Base-by-base conservation (phyloP, 2,797 vertebrate species). In the Balearica regulorum region DNA sequence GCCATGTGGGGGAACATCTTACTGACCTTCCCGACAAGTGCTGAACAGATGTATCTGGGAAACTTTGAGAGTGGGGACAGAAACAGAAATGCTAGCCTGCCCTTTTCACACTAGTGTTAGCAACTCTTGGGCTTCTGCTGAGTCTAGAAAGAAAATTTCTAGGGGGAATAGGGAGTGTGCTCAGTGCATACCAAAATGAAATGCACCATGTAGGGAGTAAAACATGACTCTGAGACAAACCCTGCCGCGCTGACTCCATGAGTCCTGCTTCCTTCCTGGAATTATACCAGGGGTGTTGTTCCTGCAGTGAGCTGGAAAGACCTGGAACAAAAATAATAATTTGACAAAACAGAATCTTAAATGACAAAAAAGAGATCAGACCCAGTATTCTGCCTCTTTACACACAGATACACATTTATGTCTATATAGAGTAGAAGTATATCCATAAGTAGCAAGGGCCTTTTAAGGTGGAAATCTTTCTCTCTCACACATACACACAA, bases 391-490 rank as follows among this genome's bases (percentile, higher is more conserved):
- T 64, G 62, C 41, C 41, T 88, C 82, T 87, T 81, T 69, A 88
- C 61, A 62, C 70, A 43, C 8, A 44, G 88, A 71, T 43, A 43
- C 69, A 49, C 69, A 14, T 35, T 86, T 62, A 83, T 83, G 85
- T 77, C 94, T 89, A 66, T 76, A 68, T 77, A 89, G 66, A 94
- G 79, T 51, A 65, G 65, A 90, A 91, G 25, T 73, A 84, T 75
- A 94, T 83, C 83, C 70, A 71, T 89, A 96, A 9, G 66, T 75
- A 94, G 77, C 70, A 82, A 90, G 64, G 89, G 46, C 92, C 86
- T 95, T 97, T 96, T 97, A 97, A 93, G 93, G 96, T 60, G 88
- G 73, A 92, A 95, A 92, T 68, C 28, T 66, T 89, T 85, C 58
- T 87, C 46, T 81, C 39, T 51, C 73, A 64, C 46, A 87, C 62